Base-by-base conservation (phyloP, 2,797 vertebrate genomes). In the Myripristis murdjan region DNA sequence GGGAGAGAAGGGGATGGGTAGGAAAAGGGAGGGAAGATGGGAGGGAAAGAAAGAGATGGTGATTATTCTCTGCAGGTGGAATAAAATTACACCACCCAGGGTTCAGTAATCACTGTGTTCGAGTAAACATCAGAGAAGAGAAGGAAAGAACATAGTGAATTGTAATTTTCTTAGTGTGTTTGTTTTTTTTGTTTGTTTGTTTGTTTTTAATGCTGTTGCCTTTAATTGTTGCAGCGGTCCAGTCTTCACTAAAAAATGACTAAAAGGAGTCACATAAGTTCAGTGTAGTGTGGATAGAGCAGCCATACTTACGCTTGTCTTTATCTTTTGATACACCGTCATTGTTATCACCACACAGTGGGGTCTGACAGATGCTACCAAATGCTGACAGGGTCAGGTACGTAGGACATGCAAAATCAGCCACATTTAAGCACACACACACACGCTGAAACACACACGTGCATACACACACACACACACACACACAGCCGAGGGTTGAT, bases 31-130 rank as follows among this genome's bases (percentile, higher is more conserved):
- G 26, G 31, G 22, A 64, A 54, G 49, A 52, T 31, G n/a, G 31
- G 24, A 53, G 37, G 39, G 18, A 75, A 77, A 76, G 44, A 83
- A 82, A 80, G 56, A 75, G 57, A 54, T 44, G 63, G 61, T 67
- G 82, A 84, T 84, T 86, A 76, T 77, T 73, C 69, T 70, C 79
- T 62, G 72, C 75, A 80, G 76, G 84, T 84, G 71, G 71, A 77
- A 82, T 66, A 73, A 75, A 86, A 79, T 81, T 61, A 71, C 74
- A 73, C 79, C 63, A 1, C 68, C 72, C 1, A 26, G 64, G 73
- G 75, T 79, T 81, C 60, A 48, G 58, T 73, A 74, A 86, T 81
- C 75, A 82, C 18, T 23, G 14, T 57, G 70, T 79, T 76, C 26
- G 53, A 76, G 66, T 64, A 61, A 80, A 70, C 73, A 67, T 83